Percentiles rank a stretch among this genome's conserved stretches.
phyloP scores from a whole-genome alignment of 2,888 invertebrate species.

The Fragum whitleyi region DNA sequence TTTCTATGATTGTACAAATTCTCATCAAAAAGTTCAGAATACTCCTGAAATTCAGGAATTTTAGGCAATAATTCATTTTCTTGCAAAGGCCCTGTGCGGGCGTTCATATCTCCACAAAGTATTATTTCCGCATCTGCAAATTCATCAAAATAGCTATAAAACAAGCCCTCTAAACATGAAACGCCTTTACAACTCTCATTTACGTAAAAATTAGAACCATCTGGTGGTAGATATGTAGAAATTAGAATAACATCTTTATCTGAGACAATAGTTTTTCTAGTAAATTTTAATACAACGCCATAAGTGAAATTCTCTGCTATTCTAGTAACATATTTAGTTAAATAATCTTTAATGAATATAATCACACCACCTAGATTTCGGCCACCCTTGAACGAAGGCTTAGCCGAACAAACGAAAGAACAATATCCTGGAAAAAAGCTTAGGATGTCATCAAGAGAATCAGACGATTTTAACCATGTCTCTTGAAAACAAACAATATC shows the following conservation, averaged over 20 bases:
- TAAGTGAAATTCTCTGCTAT: constrained; percentile 1
- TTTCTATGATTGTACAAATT: neutral
- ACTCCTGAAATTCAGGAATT: neutral
- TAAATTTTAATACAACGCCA: neutral
- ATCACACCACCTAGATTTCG: neutral
- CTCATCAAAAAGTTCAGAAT: neutral
- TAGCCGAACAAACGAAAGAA: neutral
- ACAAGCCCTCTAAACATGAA: neutral
- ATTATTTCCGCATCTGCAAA: neutral
- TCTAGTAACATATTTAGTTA: neutral
- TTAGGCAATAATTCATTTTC: neutral
- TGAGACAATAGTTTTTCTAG: neutral
- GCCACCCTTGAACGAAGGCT: neutral
- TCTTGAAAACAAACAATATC: constrained; percentile 6
- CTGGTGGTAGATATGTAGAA: constrained; percentile 1
- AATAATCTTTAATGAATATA: neutral
- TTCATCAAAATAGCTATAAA: neutral
- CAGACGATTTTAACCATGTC: neutral
- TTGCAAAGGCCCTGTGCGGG: neutral
- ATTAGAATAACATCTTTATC: constrained; percentile 2
- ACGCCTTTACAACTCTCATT: neutral
- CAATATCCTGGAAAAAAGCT: neutral
- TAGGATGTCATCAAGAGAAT: neutral
- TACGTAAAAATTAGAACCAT: neutral
- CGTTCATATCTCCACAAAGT: constrained; percentile 10